A percentile compares a stretch with the other conserved stretches of the same genome.
Evolutionary conservation across 2,797 vertebrate genomes (phyloP).

Genomic region (Sebastes matsubarae): DNA sequence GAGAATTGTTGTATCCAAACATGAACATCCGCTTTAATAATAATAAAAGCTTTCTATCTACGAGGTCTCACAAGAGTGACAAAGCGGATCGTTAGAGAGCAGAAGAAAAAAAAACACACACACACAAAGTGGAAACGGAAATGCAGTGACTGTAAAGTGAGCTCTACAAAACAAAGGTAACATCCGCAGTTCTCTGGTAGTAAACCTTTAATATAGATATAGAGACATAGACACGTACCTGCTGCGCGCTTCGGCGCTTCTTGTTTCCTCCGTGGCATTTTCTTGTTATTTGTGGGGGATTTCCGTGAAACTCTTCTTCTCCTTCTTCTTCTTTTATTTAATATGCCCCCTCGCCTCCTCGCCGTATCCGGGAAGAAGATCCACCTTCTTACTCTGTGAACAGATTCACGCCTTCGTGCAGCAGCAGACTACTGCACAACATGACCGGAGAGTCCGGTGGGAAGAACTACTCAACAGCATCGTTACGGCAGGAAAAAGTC

Average conservation of each 20-base stretch:
- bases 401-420: constrained; percentile 83
- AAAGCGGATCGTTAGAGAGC: constrained; percentile 42
- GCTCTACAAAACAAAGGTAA: constrained; percentile 65
- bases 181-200: constrained; percentile 36
- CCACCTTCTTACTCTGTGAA: constrained; percentile 81
- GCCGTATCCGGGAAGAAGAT: constrained; percentile 86
- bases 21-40: constrained; percentile 9
- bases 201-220: background rate
- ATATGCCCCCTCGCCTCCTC: constrained; percentile 82
- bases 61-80: constrained; percentile 44
- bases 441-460: constrained; percentile 80
- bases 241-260: constrained; percentile 96
- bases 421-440: constrained; percentile 75
- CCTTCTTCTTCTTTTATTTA: constrained; percentile 31
- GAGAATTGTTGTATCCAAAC: constrained; percentile 14
- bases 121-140: constrained; percentile 67
- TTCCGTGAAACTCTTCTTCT: constrained; percentile 73
- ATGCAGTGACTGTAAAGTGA: constrained; percentile 67
- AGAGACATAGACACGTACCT: constrained; percentile 84
- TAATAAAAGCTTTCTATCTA: background rate
- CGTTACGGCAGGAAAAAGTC: constrained; percentile 64
- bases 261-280: constrained; percentile 98
- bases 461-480: constrained; percentile 74
- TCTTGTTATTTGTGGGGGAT: constrained; percentile 64
- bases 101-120: background rate